A percentile compares a stretch with the other conserved stretches of the same genome.
Evolutionary conservation across 2,113 vertebrate species (phyloP).

Genomic region (Nibea coibor): DNA sequence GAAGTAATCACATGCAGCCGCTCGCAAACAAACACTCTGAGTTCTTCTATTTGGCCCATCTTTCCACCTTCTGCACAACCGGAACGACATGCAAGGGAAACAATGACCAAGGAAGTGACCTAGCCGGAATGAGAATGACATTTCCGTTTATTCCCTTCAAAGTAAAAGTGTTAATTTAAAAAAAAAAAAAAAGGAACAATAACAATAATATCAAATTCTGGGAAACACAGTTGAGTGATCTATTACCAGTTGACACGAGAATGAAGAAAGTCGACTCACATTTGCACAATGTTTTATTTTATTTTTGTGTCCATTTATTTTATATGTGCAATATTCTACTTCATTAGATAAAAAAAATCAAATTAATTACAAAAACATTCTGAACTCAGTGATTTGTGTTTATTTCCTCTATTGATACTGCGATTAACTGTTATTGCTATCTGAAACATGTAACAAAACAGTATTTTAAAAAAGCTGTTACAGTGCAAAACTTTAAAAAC

Average conservation of each 20-base stretch:
- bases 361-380: not conserved
- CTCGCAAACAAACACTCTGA: slow-evolving; percentile 24
- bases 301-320: not conserved
- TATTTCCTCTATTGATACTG: not conserved
- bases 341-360: not conserved
- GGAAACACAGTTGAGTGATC: not conserved
- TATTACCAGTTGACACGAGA: not conserved
- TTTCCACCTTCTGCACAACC: not conserved
- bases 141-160: slow-evolving; percentile 1
- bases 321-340: not conserved
- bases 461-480: not conserved
- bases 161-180: not conserved
- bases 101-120: not conserved
- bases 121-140: not conserved
- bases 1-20: not conserved
- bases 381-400: not conserved
- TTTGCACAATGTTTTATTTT: not conserved
- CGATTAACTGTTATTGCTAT: not conserved
- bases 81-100: not conserved
- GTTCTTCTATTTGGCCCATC: slow-evolving; percentile 24
- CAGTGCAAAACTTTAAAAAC: not conserved
- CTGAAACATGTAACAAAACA: not conserved
- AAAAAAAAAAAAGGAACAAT: too few species aligned
- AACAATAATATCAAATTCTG: not conserved
- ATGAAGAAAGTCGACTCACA: not conserved